These are phyloP conservation scores for Metellina segmentata DNA, from an alignment of 2,888 invertebrate species.

Conservation along the genomic window DNA sequence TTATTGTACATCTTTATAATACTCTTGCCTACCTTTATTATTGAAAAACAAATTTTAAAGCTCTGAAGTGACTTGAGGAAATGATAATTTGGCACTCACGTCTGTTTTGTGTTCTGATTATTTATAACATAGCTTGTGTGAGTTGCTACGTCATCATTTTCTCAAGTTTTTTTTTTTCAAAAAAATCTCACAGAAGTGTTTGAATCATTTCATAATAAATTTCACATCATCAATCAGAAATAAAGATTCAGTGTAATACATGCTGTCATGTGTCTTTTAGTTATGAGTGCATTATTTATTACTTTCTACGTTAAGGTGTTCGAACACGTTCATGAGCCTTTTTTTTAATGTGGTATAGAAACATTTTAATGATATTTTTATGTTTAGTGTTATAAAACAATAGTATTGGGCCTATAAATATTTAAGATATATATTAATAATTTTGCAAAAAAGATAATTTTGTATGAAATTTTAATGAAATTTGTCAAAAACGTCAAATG, in stretches of 20 bases:
- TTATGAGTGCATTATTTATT: not conserved
- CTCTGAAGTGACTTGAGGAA: not conserved
- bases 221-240: constrained; percentile 38
- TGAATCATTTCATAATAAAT: constrained; percentile 51
- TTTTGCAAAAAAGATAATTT: too few species aligned
- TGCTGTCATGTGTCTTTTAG: not conserved
- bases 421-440: too few species aligned
- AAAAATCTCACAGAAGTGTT: constrained; percentile 32
- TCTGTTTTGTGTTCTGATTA: not conserved
- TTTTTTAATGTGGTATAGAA: too few species aligned
- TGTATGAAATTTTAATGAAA: too few species aligned
- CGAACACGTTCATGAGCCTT: too few species aligned
- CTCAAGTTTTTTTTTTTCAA: constrained; percentile 3
- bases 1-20: constrained; percentile 2
- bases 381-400: too few species aligned
- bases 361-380: too few species aligned
- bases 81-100: not conserved
- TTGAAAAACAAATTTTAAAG: constrained; percentile 16
- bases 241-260: constrained; percentile 43
- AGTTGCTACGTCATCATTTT: not conserved
- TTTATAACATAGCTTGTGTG: not conserved
- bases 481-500: too few species aligned
- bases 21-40: constrained; percentile 23
- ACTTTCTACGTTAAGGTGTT: not conserved
- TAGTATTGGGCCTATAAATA: too few species aligned